Conservation (phyloP, 2,113 vertebrate genomes). For the Eubucco bourcierii region DNA sequence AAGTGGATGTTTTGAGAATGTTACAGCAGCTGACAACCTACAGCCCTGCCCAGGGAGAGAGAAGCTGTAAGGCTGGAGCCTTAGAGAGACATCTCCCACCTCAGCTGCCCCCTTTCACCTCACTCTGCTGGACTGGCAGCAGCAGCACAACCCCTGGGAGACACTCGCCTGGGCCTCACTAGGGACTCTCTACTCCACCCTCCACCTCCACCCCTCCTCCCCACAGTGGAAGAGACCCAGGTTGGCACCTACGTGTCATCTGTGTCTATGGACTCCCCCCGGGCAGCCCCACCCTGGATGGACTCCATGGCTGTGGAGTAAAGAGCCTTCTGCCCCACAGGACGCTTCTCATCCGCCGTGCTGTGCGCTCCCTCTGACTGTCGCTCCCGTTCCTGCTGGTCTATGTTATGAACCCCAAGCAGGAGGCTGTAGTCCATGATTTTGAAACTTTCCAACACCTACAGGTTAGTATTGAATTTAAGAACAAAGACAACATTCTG, state of each 20-base stretch:
- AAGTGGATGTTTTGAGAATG: background rate
- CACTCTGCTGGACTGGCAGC: background rate
- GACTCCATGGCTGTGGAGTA: conserved; percentile 99
- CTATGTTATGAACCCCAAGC: conserved; percentile 95
- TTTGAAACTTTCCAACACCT: conserved; percentile 99
- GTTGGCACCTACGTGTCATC: conserved; percentile 90
- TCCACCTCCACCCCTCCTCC: background rate
- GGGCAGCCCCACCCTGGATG: conserved; percentile 93
- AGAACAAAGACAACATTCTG: conserved; percentile 9
- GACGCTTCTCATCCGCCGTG: conserved; percentile 88
- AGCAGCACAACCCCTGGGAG: background rate
- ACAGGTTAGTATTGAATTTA: background rate
- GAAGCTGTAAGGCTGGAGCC: background rate
- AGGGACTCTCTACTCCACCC: background rate
- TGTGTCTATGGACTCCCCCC: conserved; percentile 90
- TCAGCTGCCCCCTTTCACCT: background rate
- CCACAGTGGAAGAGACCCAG: accelerated
- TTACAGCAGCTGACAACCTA: background rate
- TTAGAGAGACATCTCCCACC: background rate
- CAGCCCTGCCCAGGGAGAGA: background rate
- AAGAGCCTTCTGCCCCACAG: conserved; percentile 93
- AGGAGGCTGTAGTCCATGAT: conserved; percentile 99
- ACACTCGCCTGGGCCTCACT: background rate
- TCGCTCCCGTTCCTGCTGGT: conserved; percentile 90
- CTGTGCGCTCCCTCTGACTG: conserved; percentile 88